phyloP scores from a whole-genome alignment of 1,140 invertebrate species.

The Cylas formicarius region DNA sequence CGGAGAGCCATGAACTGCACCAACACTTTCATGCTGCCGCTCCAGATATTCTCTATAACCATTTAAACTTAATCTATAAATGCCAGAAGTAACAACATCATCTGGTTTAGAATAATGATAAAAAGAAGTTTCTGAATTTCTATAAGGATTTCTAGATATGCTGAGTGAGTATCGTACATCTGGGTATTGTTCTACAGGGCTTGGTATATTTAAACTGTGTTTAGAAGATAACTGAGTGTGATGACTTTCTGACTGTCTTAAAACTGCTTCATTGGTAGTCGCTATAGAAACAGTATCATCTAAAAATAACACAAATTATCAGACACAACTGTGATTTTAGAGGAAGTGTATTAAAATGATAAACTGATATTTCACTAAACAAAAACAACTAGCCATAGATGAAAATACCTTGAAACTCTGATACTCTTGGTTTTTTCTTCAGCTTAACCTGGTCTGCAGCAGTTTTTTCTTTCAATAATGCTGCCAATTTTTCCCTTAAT shows the following conservation, averaged over 20 bases:
- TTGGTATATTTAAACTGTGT: conserved; percentile 22
- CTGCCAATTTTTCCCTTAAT: conserved; percentile 36
- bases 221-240: conserved; percentile 36
- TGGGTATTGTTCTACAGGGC: conserved; percentile 19
- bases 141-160: conserved; percentile 23
- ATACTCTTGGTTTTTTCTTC: conserved; percentile 39
- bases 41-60: conserved; percentile 35
- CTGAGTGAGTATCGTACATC: conserved; percentile 22
- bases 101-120: conserved; percentile 23
- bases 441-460: conserved; percentile 35
- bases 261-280: conserved; percentile 28
- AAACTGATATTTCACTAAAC: conserved; percentile 5
- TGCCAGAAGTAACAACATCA: conserved; percentile 26
- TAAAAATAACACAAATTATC: conserved; percentile 16
- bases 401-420: conserved; percentile 25
- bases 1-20: background rate
- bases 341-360: conserved; percentile 1
- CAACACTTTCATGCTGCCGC: conserved; percentile 18
- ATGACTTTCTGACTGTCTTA: conserved; percentile 31
- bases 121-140: conserved; percentile 27
- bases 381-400: background rate
- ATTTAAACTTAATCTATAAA: conserved; percentile 33
- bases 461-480: conserved; percentile 30
- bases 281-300: conserved; percentile 33
- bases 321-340: background rate